A percentile compares a stretch with the other conserved stretches of the same genome.
Evolutionary conservation across 2,888 invertebrate species (phyloP).

Genomic region (Pristionchus mayeri): DNA sequence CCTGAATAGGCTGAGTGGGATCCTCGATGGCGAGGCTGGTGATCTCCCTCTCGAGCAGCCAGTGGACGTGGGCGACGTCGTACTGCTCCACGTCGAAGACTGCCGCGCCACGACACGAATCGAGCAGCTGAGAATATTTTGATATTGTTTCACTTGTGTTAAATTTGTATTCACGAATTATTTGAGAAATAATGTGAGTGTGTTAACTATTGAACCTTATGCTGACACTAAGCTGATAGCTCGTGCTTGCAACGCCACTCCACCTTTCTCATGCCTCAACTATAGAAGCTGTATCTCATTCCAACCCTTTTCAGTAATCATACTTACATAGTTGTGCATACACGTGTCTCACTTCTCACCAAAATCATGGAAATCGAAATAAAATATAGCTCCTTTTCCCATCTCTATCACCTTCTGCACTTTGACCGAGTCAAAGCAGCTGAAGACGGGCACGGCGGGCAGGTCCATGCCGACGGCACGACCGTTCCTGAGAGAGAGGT

Average conservation of each 20-base stretch:
- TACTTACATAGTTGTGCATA: no score
- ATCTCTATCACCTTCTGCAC: constrained; percentile 54
- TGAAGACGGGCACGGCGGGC: constrained; percentile 17
- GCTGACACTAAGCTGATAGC: no score
- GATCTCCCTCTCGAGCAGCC: constrained; percentile 67
- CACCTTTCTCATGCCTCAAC: no score
- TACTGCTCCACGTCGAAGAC: constrained; percentile 68
- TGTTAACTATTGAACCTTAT: no score
- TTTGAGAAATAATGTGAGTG: no score
- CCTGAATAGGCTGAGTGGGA: constrained; percentile 53
- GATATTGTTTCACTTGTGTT: no score
- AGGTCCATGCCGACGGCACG: neutral
- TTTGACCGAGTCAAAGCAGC: constrained; percentile 58
- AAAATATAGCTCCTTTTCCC: neutral
- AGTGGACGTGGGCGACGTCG: constrained; percentile 68
- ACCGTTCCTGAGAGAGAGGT: constrained; percentile 7
- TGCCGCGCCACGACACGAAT: constrained; percentile 58
- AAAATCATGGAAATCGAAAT: no score
- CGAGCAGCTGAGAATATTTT: constrained; percentile 57
- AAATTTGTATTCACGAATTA: no score
- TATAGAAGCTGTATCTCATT: no score
- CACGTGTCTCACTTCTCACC: no score
- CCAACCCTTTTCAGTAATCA: no score
- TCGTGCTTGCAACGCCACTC: neutral
- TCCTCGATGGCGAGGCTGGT: constrained; percentile 64